Evolutionary conservation across 2,888 invertebrate genomes (phyloP), one percentile per base, ranked within the genome.

Genomic region (Orchesella flavescens): DNA sequence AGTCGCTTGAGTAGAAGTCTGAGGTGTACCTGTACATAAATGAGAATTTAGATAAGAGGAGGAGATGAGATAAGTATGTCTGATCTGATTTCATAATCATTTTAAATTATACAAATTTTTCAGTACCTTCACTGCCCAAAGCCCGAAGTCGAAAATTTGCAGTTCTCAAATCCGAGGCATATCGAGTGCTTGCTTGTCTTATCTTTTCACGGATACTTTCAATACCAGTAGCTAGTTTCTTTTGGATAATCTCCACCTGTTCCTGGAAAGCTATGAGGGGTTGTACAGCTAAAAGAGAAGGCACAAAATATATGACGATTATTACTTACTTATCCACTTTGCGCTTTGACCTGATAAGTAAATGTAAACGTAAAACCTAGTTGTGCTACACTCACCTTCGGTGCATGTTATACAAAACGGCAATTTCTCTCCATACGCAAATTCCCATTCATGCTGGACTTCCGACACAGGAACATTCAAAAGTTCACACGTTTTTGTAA

Each of bases 81-180:
- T n/a, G n/a, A n/a, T n/a, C n/a, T n/a, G n/a, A n/a, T n/a, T n/a
- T n/a, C n/a, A 34, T 34, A 34, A 34, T 4, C 34, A 34, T 34
- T 34, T 4, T 4, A 34, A 34, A 34, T n/a, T n/a, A n/a, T n/a
- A n/a, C n/a, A n/a, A n/a, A n/a, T 15, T 9, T 43, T 43, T 65
- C 15, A n/a, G 43, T 71, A 74, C 43, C 57, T 76, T 23, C 53
- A 49, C 44, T 13, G 10, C 43, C 49, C 19, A 71, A 21, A 34
- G 65, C 72, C 21, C 23, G 49, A 7, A 34, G 21, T n/a, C 79
- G 63, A 46, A 79, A 79, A 15, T 71, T 79, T 0, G 49, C 19
- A 1, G 55, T 43, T 49, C 65, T 63, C 34, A 55, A 13, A 49
- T 79, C 79, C 15, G 68, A 17, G 1, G 13, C 12, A 24, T 13